Evolutionary conservation across 2,113 vertebrate genomes (phyloP).

Genomic region (Mustelus asterias): DNA sequence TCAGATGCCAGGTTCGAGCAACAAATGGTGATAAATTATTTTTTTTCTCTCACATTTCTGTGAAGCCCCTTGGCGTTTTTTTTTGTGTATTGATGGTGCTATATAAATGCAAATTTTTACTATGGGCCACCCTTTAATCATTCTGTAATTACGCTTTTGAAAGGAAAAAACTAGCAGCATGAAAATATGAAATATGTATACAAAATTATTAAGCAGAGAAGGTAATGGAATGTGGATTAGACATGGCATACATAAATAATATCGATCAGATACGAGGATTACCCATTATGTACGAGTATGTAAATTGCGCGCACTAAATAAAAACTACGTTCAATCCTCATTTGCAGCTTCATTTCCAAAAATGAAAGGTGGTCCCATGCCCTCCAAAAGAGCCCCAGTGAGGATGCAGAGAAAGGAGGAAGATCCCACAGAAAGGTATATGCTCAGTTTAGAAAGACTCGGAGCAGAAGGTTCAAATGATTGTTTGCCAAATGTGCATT

Average conservation of each 20-base stretch:
- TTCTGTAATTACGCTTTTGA: background rate
- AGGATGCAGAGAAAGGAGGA: background rate
- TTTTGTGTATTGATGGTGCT: background rate
- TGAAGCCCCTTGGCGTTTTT: background rate
- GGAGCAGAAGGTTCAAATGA: background rate
- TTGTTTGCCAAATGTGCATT: background rate
- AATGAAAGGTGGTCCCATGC: background rate
- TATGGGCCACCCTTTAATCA: background rate
- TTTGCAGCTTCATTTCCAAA: background rate
- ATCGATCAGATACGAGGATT: background rate
- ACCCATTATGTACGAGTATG: background rate
- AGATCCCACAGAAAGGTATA: background rate
- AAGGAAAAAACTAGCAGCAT: background rate
- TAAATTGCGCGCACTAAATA: background rate
- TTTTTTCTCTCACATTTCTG: background rate
- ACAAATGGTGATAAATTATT: background rate
- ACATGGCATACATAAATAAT: background rate
- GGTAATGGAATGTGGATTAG: background rate
- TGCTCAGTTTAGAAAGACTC: background rate
- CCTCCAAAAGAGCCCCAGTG: background rate
- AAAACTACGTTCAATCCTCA: background rate
- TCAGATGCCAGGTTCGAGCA: background rate
- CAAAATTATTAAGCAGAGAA: background rate
- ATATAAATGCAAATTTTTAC: background rate
- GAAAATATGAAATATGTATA: background rate